Base-by-base conservation (phyloP, 2,797 vertebrate species). In the Acipenser oxyrinchus region DNA sequence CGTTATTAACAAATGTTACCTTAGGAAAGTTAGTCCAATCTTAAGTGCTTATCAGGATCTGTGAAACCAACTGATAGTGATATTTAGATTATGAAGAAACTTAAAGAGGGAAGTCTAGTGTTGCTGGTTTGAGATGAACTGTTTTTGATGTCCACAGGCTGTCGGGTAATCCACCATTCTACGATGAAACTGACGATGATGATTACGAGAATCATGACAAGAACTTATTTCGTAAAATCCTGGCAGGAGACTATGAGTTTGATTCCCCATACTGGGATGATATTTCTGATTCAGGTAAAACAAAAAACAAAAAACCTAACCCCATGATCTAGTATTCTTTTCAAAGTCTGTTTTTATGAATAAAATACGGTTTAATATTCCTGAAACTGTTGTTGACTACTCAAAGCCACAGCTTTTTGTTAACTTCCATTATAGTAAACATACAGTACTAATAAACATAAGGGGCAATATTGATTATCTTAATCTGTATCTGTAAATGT, bases 201-300 rank as follows among this genome's bases (percentile, higher is more conserved):
- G 96, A 98, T 71, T 98, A 95, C 0, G 96, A 98, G 83, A 98
- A 95, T 80, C 96, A 99, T 0, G 96, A 99, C 79, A 98, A 99
- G 86, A 99, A 98, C 77, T 86, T 99, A 48, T 99, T 98, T 79
- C 90, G 96, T 65, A 99, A 99, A 85, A 99, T 98, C 82, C 86
- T 99, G 68, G 93, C 94, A 0, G 96, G 95, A 4, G 95, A 97
- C 84, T 98, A 95, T 0, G 96, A 98, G 81, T 98, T 99, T 23
- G 96, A 98, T 77, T 97, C 96, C 0, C 96, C 96, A 0, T 99
- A 99, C 82, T 99, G 96, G 96, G 96, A 99, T 68, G 95, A 98
- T 62, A 99, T 99, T 79, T 98, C 96, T 0, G 96, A 97, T 74
- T 96, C 96, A 5, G 96, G 96, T 98, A 82, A 84, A 18, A 18